phyloP scores from a whole-genome alignment of 2,797 vertebrate genomes.

The Acipenser transmontanus region DNA sequence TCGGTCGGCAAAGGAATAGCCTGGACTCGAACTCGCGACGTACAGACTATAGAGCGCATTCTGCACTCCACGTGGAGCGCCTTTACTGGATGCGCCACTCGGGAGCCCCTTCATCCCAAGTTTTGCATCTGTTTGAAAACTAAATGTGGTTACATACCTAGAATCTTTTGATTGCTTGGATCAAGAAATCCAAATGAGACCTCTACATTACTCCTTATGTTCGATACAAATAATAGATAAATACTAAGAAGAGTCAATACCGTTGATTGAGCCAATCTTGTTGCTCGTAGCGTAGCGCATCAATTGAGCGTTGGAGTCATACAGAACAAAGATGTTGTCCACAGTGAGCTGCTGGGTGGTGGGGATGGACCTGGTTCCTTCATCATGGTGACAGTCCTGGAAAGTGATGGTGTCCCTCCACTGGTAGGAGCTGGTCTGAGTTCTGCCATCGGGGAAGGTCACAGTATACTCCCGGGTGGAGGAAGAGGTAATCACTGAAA shows the following conservation, averaged over 20 bases:
- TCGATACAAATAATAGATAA: too few species aligned
- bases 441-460: slow-evolving; percentile 54
- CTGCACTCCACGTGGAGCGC: too few species aligned
- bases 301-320: slow-evolving; percentile 65
- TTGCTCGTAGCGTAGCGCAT: slow-evolving; percentile 84
- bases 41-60: too few species aligned
- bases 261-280: slow-evolving; percentile 76
- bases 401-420: slow-evolving; percentile 88
- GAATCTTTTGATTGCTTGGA: too few species aligned
- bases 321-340: slow-evolving; percentile 79
- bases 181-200: too few species aligned
- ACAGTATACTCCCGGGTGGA: slow-evolving; percentile 79
- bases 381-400: slow-evolving; percentile 69
- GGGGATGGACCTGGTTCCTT: slow-evolving; percentile 40
- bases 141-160: too few species aligned
- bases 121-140: too few species aligned
- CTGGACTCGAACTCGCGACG: too few species aligned
- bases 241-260: slow-evolving; percentile 38
- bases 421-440: slow-evolving; percentile 61
- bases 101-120: too few species aligned
- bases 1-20: too few species aligned
- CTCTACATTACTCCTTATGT: too few species aligned
- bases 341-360: slow-evolving; percentile 78
- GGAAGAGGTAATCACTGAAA: slow-evolving; percentile 81
- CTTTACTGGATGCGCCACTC: too few species aligned